Percentiles rank a stretch among this genome's conserved stretches.
phyloP scores from a whole-genome alignment of 2,888 invertebrate species.

The Macrophya annulata region DNA sequence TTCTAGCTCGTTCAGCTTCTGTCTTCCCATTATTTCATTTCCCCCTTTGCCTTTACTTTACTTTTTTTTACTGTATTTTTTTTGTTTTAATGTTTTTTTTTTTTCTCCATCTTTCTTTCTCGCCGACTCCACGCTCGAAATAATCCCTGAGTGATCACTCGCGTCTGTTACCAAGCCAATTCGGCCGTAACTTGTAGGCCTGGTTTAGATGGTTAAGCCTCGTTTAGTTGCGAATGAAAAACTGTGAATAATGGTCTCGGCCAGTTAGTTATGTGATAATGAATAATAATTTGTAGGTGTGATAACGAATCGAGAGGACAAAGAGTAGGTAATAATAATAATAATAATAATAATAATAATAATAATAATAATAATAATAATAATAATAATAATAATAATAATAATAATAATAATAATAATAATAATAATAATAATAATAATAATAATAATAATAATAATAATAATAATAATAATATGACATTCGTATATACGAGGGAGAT shows the following conservation, averaged over 20 bases:
- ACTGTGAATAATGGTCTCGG: not conserved
- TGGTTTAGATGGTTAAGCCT: constrained; percentile 23
- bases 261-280: not conserved
- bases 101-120: not conserved
- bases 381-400: too few relatives aligned
- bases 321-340: not conserved
- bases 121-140: constrained; percentile 46
- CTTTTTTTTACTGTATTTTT: not conserved
- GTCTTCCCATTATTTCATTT: constrained; percentile 2
- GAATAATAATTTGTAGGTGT: not conserved
- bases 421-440: too few relatives aligned
- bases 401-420: too few relatives aligned
- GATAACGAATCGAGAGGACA: not conserved
- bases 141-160: constrained; percentile 53
- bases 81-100: not conserved
- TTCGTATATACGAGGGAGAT: not conserved
- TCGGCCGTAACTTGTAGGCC: constrained; percentile 15
- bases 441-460: too few relatives aligned
- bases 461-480: too few relatives aligned
- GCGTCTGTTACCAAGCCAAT: constrained; percentile 49
- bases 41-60: not conserved
- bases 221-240: constrained; percentile 36
- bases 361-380: too few relatives aligned
- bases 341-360: too few relatives aligned
- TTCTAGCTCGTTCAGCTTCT: not conserved